Base-by-base conservation (phyloP, 2,888 invertebrate species). In the Hoplodrina blanda region DNA sequence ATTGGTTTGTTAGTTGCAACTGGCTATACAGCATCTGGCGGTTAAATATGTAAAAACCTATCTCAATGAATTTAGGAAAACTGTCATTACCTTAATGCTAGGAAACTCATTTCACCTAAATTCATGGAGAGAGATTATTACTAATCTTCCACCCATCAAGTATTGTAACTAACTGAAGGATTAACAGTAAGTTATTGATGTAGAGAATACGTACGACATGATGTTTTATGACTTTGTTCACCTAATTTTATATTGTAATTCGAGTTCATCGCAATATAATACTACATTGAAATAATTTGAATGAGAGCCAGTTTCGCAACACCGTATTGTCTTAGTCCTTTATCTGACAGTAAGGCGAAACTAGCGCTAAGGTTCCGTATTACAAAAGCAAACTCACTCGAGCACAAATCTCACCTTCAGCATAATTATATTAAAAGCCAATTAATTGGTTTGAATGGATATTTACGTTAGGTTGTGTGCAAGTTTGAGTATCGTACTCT, bases 211-310 rank as follows among this genome's bases (percentile, higher is more conserved):
- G 11, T 57, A 60, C 37, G 11, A 37, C 50, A 46, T 17, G 54
- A 59, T 13, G 15, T 33, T 59, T 54, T 50, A 10, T 33, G 53
- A 59, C 25, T 62, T 68, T 53, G 56, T 67, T 70, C 50, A 56
- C 37, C 25, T 61, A 66, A 37, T 78, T 62, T 60, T 50, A 56
- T 49, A 50, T 67, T 59, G 10, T 6, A 49, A 49, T 33, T 44
- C 0, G 33, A 63, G 33, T 11, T 53, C 13, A 17, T 46, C 11
- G 19, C 19, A 3, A 57, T 62, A 8, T 53, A 53, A 20, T 54
- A 10, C 17, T 52, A 52, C 33, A 33, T 33, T 33, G 7, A 52
- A 53, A 11, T 46, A 46, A 25, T 25, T 25, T 54, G 20, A 41
- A 41, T 30, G 33, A 55, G 2, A 54, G 30, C 17, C n/a, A 25